Base-by-base conservation (phyloP, 2,888 invertebrate genomes). In the Euclidia mi region DNA sequence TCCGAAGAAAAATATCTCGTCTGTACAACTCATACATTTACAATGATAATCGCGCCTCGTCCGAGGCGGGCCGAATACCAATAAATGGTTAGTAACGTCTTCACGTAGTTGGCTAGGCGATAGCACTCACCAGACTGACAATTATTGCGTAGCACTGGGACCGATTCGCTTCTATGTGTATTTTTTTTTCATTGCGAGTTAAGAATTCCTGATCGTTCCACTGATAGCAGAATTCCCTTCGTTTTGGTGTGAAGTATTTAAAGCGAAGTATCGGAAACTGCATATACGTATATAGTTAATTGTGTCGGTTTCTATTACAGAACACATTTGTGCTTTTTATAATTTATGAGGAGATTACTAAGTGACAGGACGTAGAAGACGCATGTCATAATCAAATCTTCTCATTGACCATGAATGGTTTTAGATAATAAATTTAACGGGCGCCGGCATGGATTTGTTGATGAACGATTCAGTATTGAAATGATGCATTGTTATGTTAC, bases 51-150 rank as follows among this genome's bases (percentile, higher is more conserved):
- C 77, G 76, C 61, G 64, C 60, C 56, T 56, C 65, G 51, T 43
- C 71, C 38, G 70, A 49, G 66, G 71, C 69, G 67, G 59, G 67
- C 75, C 62, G 87, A 87, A 87, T 90, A 85, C 78, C 78, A 86
- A 89, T 85, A 71, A 72, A 71, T 72, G 65, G 76, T 89, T 84
- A 76, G 82, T 81, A 88, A 80, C 60, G 74, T 67, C 63, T 76
- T 68, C 89, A 88, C 89, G 90, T 89, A 78, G 69, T 57, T 51
- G 67, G 64, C 51, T 47, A 64, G 71, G 69, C 78, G 76, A 71
- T 63, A 58, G 76, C 56, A 43, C 56, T 50, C 59, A 32, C 58
- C 51, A 17, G 62, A 72, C 71, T 71, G 44, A 50, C 66, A 64
- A 71, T 59, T 56, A 62, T 48, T 66, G 53, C 56, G 35, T 43